Evolutionary conservation across 2,113 vertebrate species (phyloP).

Genomic region (Gymnocephalus cernua): DNA sequence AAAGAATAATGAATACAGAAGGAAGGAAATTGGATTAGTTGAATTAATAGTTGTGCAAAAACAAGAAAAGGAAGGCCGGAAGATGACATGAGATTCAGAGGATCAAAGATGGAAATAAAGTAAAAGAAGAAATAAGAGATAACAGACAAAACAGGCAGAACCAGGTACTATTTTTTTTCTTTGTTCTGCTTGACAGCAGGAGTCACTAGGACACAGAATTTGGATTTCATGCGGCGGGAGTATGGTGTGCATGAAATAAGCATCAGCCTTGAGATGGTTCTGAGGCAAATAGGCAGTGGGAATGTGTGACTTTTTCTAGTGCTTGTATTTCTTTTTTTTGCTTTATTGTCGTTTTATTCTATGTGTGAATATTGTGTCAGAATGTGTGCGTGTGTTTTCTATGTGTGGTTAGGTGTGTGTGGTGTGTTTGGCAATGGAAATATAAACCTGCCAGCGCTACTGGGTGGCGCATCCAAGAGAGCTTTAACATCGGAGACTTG

Average conservation of each 20-base stretch:
- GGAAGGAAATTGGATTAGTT: neutral
- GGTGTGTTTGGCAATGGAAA: too few relatives aligned
- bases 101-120: constrained; percentile 24
- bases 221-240: constrained; percentile 24
- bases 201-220: constrained; percentile 35
- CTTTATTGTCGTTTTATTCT: too few relatives aligned
- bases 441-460: too few relatives aligned
- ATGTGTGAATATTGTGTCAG: too few relatives aligned
- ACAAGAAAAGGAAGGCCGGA: neutral
- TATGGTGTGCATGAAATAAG: constrained; percentile 39
- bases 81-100: neutral
- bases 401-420: too few relatives aligned
- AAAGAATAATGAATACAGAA: neutral
- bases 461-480: neutral
- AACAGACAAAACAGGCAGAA: neutral
- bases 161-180: neutral
- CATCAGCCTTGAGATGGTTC: constrained; percentile 16
- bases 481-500: neutral
- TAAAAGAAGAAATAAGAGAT: neutral
- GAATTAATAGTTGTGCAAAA: neutral
- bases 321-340: too few relatives aligned
- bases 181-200: too few relatives aligned
- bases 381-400: too few relatives aligned
- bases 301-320: constrained; percentile 63
- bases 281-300: constrained; percentile 30